Evolutionary conservation across 2,113 vertebrate genomes (phyloP), one percentile per base, ranked within the genome.

Genomic region (Pangasianodon gigas): DNA sequence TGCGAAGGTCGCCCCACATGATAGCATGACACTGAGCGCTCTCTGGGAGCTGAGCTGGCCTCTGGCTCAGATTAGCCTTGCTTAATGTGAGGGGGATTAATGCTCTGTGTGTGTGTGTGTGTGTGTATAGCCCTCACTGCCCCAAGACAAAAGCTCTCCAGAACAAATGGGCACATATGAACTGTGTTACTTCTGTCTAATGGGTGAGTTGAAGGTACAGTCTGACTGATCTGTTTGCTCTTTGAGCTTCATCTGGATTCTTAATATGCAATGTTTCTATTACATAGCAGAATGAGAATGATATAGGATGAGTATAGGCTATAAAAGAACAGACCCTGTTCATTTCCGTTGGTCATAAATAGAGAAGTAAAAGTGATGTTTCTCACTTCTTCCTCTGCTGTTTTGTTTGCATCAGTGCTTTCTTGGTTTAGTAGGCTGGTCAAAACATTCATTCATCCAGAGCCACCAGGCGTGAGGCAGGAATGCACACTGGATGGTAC

Each of bases 1-100:
- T 83, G 88, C 54, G 84, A 91, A 93, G 91, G 91, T 90, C 62
- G 56, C 90, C 48, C 88, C 69, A 51, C 88, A 82, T 89, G 90
- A 89, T 51, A 74, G 44, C 58, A 6, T 79, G 85, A 69, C 90
- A 91, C 71, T 58, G 87, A 81, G 67, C 65, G 48, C 69, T 51
- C 85, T 83, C 90, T 74, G 75, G 69, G 67, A 87, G 88, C 83
- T 79, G 71, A 65, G 79, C 51, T 85, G 48, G 90, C 87, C 88
- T 85, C 79, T 88, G 89, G 90, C 81, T 84, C 82, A 90, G 89
- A 92, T 92, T 89, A 92, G 85, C 89, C 71, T 32, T 46, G 69
- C 69, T 51, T 89, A 91, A 91, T 89, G 60, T 85, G 87, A 81
- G 51, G 24, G 54, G 75, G 74, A 48, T 87, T 89, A 90, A 89